Evolutionary conservation across 2,797 vertebrate species (phyloP), one percentile per base, ranked within the genome.

Genomic region (Kryptolebias ocellatus): DNA sequence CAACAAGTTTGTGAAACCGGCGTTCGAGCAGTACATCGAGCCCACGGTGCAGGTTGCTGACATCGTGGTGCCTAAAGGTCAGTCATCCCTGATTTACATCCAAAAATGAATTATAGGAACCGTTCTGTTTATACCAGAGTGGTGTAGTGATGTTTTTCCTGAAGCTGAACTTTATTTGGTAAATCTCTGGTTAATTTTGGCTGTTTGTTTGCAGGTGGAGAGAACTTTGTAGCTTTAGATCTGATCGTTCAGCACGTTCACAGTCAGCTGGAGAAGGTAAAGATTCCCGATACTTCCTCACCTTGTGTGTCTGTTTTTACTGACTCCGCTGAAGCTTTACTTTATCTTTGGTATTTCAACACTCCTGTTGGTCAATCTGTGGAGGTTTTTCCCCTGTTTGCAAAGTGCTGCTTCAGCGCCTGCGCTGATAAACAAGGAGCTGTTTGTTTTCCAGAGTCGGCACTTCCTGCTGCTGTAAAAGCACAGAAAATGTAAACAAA

Each of bases 11-110:
- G 95, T 95, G n/a, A 95, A 95, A 82, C 95, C 95, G 0, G 86
- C 94, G 0, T 95, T 95, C 8, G 95, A 95, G 81, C 94, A 94
- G 81, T 95, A 95, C 85, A 95, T 95, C 29, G 95, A 95, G 72
- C 94, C 94, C 67, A 95, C 95, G 0, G 93, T 95, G 63, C 95
- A 95, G 79, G 83, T 95, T 0, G 95, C 95, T 0, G 95, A 95
- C 78, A 95, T 95, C 0, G 95, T 95, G 78, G 95, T 95, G 42
- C 95, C 95, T 28, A 89, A 94, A 92, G 95, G 95, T 95, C 54
- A 53, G 89, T 62, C 28, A 49, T 34, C 20, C 20, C 20, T 24
- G 20, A 24, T 24, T 24, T 24, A 24, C 20, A 24, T 24, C 20
- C 20, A 24, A 24, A 24, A 24, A 24, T 24, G 20, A 24, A 24